These are phyloP conservation scores for Chaetophractus vellerosus DNA, from an alignment of 2,797 vertebrate species.

Conservation along the genomic window DNA sequence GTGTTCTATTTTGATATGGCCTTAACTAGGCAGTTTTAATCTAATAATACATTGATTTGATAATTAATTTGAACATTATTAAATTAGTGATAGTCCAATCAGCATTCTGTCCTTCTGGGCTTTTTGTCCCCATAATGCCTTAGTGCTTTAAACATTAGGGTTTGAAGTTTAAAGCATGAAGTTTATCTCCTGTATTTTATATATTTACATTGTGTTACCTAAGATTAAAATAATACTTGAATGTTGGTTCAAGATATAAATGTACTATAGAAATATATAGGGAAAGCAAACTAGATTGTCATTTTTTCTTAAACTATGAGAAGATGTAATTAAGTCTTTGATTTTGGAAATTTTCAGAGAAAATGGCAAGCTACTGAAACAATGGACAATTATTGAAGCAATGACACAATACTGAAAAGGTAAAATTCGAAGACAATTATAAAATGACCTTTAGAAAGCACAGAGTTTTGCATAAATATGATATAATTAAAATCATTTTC, in stretches of 20 bases:
- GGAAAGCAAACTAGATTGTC: constrained; percentile 9
- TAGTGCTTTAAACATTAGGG: not conserved
- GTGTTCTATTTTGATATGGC: not conserved
- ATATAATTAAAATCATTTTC: constrained; percentile 1
- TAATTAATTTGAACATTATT: constrained; percentile 55
- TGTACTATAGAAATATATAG: not conserved
- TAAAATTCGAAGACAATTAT: not conserved
- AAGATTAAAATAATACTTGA: constrained; percentile 39
- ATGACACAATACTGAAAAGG: not conserved
- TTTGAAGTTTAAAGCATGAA: constrained; percentile 34
- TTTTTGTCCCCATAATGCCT: not conserved
- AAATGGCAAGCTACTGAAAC: constrained; percentile 24
- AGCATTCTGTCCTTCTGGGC: not conserved
- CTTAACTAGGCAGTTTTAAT: not conserved
- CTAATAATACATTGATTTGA: not conserved
- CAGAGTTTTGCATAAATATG: not conserved
- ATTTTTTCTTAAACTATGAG: constrained; percentile 16
- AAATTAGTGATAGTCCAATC: not conserved
- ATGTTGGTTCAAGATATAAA: not conserved
- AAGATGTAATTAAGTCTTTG: constrained; percentile 34
- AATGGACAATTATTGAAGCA: not conserved
- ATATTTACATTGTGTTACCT: not conserved
- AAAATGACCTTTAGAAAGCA: not conserved
- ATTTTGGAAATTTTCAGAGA: constrained; percentile 1
- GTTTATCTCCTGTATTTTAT: not conserved